Base-by-base conservation (phyloP, 2,797 vertebrate genomes). In the Chaetophractus vellerosus region DNA sequence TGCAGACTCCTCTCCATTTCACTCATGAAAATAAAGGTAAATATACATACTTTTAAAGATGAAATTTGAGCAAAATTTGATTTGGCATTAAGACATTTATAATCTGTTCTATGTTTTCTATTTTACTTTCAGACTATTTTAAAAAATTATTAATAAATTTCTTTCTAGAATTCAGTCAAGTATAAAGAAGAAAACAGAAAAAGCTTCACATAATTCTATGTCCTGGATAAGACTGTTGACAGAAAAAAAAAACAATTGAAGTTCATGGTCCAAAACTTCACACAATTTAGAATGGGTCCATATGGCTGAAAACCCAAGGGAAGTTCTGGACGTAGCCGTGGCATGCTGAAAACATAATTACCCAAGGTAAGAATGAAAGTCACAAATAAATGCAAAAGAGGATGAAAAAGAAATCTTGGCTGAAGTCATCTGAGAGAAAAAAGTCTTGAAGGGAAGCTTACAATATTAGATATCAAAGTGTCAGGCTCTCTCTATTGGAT, bases 131-230 rank as follows among this genome's bases (percentile, higher is more conserved):
- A 87, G 50, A 41, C 26, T 80, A 72, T 52, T 26, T 2, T 23
- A 24, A 71, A 55, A 41, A 74, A 38, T 38, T 75, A 84, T 11
- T 38, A 59, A 36, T 50, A 76, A 66, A 1, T 8, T 14, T 87
- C 63, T 63, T 75, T 36, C 38, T 72, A 8, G 61, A 68, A 86
- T 45, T 71, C 45, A 75, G 10, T 81, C 33, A 90, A 71, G 21
- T 15, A 69, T 75, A 69, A 86, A 81, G 28, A 93, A 55, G 59
- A 69, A 93, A 72, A 59, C 21, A 38, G 63, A 63, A 83, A 83
- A 24, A 28, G 3, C 78, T 90, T 83, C 5, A 66, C 14, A 45
- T 64, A 92, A 36, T 45, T 83, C 10, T 78, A 48, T 76, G 12
- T 64, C 21, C 66, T 33, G 21, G 23, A 36, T 28, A 72, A 84